These are phyloP conservation scores for Drosophila sucinea DNA, from an alignment of 1,140 invertebrate species.

Conservation along the genomic window DNA sequence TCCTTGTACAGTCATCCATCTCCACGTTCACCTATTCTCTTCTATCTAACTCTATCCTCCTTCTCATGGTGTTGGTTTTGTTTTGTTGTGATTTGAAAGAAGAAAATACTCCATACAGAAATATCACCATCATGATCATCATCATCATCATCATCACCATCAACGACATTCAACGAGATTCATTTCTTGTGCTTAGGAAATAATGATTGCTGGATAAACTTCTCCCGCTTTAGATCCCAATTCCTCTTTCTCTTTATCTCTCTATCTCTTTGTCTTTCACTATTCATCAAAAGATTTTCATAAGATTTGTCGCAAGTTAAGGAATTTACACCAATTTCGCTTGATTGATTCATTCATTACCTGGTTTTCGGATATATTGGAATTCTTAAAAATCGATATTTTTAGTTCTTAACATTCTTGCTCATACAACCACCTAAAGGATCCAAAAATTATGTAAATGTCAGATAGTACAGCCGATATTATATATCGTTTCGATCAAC, in stretches of 20 bases:
- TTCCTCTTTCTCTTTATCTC: neutral
- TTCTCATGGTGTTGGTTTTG: slow-evolving; percentile 7
- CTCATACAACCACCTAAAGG: no score
- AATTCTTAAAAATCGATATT: no score
- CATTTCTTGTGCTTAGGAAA: neutral
- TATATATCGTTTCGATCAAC: no score
- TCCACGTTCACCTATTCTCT: slow-evolving; percentile 20
- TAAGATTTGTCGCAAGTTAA: neutral
- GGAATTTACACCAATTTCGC: no score
- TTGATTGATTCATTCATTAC: no score
- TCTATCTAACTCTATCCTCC: slow-evolving; percentile 38
- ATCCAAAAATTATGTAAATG: no score
- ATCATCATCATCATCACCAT: neutral
- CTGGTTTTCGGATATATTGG: no score
- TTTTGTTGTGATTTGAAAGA: neutral
- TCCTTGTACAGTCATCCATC: slow-evolving; percentile 10
- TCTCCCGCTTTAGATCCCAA: neutral
- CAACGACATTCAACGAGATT: neutral
- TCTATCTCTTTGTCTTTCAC: neutral
- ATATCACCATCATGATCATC: neutral
- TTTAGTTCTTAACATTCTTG: no score
- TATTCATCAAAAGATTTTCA: neutral
- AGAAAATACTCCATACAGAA: slow-evolving; percentile 9
- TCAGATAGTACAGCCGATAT: no score
- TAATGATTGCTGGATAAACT: neutral